Evolutionary conservation across 2,113 vertebrate species (phyloP).

Genomic region (Eulemur rufifrons): DNA sequence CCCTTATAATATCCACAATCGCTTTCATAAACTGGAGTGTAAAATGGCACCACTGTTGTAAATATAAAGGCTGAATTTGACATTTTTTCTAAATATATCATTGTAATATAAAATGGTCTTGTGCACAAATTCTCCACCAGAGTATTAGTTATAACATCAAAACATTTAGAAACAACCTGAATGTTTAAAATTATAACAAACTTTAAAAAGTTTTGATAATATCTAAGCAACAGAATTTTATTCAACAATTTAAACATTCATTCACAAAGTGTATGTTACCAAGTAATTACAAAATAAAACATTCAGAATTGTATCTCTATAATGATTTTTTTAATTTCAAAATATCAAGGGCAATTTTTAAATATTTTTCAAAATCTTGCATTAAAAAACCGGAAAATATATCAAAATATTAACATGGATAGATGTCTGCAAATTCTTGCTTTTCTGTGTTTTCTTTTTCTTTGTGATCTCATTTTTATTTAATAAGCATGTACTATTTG

Average conservation of each 20-base stretch:
- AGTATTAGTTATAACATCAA: background rate
- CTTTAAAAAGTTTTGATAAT: background rate
- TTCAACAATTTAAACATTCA: background rate
- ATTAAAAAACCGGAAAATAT: background rate
- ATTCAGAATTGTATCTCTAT: background rate
- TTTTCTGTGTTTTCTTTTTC: background rate
- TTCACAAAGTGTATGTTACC: background rate
- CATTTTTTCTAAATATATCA: conserved; percentile 23
- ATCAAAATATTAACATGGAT: background rate
- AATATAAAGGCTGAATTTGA: background rate
- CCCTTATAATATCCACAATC: background rate
- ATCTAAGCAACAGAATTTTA: background rate
- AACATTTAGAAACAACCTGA: background rate
- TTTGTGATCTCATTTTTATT: background rate
- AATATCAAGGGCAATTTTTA: too few species aligned
- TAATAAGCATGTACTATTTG: background rate
- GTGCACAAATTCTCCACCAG: background rate
- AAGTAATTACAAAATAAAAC: background rate
- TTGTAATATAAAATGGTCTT: background rate
- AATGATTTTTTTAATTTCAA: background rate
- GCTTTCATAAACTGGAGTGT: background rate
- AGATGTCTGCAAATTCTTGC: background rate
- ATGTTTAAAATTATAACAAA: background rate
- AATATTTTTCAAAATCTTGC: background rate
- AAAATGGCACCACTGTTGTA: background rate